Percentiles rank a stretch among this genome's conserved stretches.
phyloP scores from a whole-genome alignment of 2,113 vertebrate species.

The Bagarius yarrelli region DNA sequence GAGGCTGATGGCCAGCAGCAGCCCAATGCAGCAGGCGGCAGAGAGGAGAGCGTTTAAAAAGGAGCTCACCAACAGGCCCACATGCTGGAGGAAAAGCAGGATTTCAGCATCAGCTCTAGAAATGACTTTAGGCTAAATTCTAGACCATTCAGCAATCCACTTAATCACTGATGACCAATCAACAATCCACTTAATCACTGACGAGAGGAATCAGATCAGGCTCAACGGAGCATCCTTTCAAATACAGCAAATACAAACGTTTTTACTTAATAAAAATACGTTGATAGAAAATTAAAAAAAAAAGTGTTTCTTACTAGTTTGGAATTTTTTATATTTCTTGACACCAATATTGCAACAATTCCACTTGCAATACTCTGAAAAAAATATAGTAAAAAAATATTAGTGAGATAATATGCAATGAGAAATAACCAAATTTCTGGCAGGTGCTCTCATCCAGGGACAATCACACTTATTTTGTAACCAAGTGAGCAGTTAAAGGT shows the following conservation, averaged over 20 bases:
- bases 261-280: neutral
- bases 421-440: too few relatives aligned
- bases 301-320: constrained; percentile 68
- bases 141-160: neutral
- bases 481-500: too few relatives aligned
- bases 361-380: constrained; percentile 81
- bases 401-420: neutral
- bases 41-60: constrained; percentile 81
- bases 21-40: constrained; percentile 76
- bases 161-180: neutral
- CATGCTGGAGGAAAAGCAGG: constrained; percentile 71
- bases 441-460: too few relatives aligned
- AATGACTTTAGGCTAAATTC: too few relatives aligned
- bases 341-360: constrained; percentile 84
- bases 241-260: neutral
- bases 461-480: too few relatives aligned
- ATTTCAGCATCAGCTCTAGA: neutral
- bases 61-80: constrained; percentile 74
- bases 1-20: constrained; percentile 79
- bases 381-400: constrained; percentile 31
- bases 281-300: neutral
- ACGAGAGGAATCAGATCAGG: neutral
- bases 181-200: neutral
- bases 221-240: neutral
- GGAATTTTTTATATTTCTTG: constrained; percentile 72